Evolutionary conservation across 2,797 vertebrate genomes (phyloP), one percentile per base, ranked within the genome.

Genomic region (Cryptoprocta ferox): DNA sequence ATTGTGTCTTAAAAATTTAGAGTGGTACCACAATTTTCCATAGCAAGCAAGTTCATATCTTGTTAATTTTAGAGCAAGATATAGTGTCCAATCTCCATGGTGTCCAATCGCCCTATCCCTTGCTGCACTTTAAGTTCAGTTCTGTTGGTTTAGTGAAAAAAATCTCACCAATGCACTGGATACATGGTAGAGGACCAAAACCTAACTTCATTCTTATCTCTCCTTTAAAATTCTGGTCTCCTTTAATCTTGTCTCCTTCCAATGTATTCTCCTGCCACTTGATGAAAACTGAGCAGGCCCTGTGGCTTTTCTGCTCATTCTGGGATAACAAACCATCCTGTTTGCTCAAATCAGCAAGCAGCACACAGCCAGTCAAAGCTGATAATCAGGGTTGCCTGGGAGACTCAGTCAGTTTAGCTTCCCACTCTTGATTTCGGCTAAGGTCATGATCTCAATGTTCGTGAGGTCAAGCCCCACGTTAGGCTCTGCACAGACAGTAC

Each of bases 81-180:
- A 56, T n/a, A n/a, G n/a, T n/a, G n/a, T n/a, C n/a, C n/a, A 1
- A 81, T 71, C 37, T 78, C 24, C 24, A 6, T 48, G 73, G 4
- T 66, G 16, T 68, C 32, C 32, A 66, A 1, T 70, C 32, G 63
- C 45, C 11, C 16, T 59, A 9, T 26, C 39, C 21, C 39, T n/a
- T 14, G 16, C 6, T 37, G 18, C 30, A 71, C 13, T 93, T 85
- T n/a, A 91, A n/a, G 48, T 82, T 78, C 42, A 82, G 6, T 82
- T 94, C 5, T 83, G 6, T 80, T 42, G 35, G 32, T 70, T 97
- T 93, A 42, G 53, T 78, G 81, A 78, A 95, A 76, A 78, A 45
- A 93, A 66, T 81, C 50, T 82, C 61, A 86, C 28, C 42, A 76
- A 8, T 24, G 6, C 24, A 2, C 28, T 85, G 50, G 16, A n/a